phyloP scores from a whole-genome alignment of 1,140 invertebrate species.

The Ridgeia piscesae region DNA sequence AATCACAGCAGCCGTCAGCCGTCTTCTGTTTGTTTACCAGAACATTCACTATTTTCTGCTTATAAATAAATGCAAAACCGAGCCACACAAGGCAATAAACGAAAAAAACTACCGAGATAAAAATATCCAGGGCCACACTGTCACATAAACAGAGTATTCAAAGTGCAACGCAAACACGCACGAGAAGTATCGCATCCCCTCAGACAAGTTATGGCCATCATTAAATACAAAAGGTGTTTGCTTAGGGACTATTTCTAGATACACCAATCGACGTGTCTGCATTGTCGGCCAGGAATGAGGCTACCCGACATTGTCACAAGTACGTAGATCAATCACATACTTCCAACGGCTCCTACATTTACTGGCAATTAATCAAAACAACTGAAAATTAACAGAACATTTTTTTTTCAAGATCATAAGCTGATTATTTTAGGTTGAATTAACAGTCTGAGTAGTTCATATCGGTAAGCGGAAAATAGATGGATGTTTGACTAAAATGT shows the following conservation, averaged over 20 bases:
- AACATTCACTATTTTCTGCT: not conserved
- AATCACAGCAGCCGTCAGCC: not conserved
- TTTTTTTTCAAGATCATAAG: not conserved
- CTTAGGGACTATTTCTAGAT: not conserved
- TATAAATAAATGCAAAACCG: not conserved
- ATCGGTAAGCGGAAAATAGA: not conserved
- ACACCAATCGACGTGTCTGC: not conserved
- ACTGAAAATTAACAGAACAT: not conserved
- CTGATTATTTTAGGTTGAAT: not conserved
- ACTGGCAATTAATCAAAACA: not conserved
- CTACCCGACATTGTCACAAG: not conserved
- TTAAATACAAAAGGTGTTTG: not conserved
- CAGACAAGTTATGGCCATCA: not conserved
- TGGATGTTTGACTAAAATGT: too few species aligned
- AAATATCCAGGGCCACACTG: not conserved
- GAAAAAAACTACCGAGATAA: not conserved
- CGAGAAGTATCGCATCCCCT: not conserved
- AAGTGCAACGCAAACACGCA: not conserved
- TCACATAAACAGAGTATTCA: not conserved
- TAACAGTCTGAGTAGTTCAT: not conserved
- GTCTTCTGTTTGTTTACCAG: not conserved
- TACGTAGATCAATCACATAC: too few species aligned
- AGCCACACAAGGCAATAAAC: not conserved
- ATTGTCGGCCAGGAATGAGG: not conserved
- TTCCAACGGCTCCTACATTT: not conserved